These are phyloP conservation scores for Takifugu rubripes DNA, from an alignment of 2,797 vertebrate species.

Conservation along the genomic window DNA sequence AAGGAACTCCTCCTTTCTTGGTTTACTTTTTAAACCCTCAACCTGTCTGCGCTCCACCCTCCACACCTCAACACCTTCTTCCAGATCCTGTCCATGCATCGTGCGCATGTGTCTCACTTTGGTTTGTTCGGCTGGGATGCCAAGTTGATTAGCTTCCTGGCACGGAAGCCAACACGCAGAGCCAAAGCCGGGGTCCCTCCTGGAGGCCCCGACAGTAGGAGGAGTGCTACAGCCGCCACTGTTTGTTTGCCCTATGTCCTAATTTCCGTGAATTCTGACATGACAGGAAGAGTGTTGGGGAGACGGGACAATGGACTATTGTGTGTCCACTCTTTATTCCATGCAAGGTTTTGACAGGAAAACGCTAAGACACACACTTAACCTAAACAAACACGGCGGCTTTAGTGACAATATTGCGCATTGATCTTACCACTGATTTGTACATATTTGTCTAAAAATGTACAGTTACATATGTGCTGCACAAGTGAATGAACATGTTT, in stretches of 20 bases:
- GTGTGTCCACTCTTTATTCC: conserved; percentile 64
- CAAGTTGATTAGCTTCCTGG: conserved; percentile 74
- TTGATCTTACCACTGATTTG: too few relatives aligned
- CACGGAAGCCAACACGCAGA: conserved; percentile 42
- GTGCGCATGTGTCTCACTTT: conserved; percentile 21
- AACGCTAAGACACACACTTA: conserved; percentile 33
- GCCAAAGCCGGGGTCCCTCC: conserved; percentile 46
- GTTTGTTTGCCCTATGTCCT: conserved; percentile 79
- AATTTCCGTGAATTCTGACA: conserved; percentile 82
- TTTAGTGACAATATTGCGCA: not conserved
- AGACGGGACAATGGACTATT: conserved; percentile 79
- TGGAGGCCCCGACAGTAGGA: conserved; percentile 44
- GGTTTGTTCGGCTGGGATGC: conserved; percentile 46
- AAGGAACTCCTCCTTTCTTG: conserved; percentile 53
- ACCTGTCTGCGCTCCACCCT: conserved; percentile 27
- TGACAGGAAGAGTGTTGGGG: conserved; percentile 71
- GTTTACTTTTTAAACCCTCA: conserved; percentile 42
- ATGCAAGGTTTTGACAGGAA: conserved; percentile 72
- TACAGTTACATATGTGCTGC: too few relatives aligned
- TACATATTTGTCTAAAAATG: not conserved
- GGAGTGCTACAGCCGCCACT: conserved; percentile 61
- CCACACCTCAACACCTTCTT: conserved; percentile 24
- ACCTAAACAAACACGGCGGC: conserved; percentile 21
- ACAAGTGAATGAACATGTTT: too few relatives aligned
- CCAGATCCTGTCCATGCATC: conserved; percentile 15